These are phyloP conservation scores for Nephila pilipes DNA, from an alignment of 1,140 invertebrate genomes.

Conservation along the genomic window DNA sequence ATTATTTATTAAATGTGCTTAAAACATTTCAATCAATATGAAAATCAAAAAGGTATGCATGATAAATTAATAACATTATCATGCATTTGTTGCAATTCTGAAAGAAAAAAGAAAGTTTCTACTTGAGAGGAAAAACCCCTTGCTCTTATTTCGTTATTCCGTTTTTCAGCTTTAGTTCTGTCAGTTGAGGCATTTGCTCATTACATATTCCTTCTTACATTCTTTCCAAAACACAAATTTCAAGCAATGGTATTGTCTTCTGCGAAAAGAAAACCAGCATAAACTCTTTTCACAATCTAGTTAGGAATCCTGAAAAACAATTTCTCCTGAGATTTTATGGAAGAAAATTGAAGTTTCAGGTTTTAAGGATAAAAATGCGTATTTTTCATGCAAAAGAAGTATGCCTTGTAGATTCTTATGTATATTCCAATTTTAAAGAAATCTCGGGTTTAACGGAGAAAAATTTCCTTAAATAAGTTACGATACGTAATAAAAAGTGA, in stretches of 20 bases:
- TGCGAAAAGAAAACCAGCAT: not conserved
- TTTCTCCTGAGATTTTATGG: conserved; percentile 23
- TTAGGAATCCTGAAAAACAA: not conserved
- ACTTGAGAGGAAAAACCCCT: not conserved
- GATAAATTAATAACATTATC: too few relatives aligned
- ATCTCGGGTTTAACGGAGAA: too few relatives aligned
- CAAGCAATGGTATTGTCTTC: not conserved
- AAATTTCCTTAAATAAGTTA: too few relatives aligned
- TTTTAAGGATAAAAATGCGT: not conserved
- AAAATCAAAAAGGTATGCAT: too few relatives aligned
- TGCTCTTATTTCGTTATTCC: not conserved
- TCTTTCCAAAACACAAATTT: conserved; percentile 21
- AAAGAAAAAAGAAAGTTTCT: not conserved
- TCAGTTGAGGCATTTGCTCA: conserved; percentile 3
- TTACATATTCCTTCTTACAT: conserved; percentile 5
- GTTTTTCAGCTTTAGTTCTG: not conserved
- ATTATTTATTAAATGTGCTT: too few relatives aligned
- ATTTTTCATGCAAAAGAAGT: not conserved
- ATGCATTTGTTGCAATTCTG: too few relatives aligned
- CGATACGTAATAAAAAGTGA: too few relatives aligned
- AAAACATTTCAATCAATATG: too few relatives aligned
- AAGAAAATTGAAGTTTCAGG: conserved; percentile 27
- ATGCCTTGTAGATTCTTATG: not conserved
- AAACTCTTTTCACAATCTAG: conserved; percentile 16
- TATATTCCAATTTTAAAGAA: not conserved